Evolutionary conservation across 2,113 vertebrate species (phyloP), one percentile per base, ranked within the genome.

Genomic region (Megatriorchis doriae): DNA sequence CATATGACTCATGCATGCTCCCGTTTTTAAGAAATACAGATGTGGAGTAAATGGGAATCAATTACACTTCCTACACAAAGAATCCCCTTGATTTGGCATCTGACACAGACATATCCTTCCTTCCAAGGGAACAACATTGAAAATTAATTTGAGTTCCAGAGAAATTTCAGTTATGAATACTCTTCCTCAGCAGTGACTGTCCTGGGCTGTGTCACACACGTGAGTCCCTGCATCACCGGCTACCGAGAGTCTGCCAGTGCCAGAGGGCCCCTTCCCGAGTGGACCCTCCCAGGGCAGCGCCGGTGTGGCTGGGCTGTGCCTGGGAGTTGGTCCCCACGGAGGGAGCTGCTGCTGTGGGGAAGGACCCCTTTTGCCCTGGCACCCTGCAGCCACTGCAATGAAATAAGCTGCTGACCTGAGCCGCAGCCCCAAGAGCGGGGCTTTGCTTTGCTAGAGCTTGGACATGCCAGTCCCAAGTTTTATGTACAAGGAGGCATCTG

Each of bases 261-360:
- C 47, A 10, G 38, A 9, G 59, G 43, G 45, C 5, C 50, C 65
- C 31, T 32, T 32, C 65, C 63, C 0, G 1, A 36, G 79, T 13
- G 4, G 53, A 53, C 3, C 25, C 22, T 34, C 36, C 53, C 6
- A 23, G 4, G 38, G 34, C 70, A 38, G 38, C 6, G 1, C 55
- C 1, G 2, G 21, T 6, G 2, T 0, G 4, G 18, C 55, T 50
- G 66, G 11, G 47, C 67, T 10, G 32, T 22, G 74, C 20, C 16
- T 2, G 1, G 48, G 34, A 50, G 22, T 34, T 0, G 2, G 26
- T 43, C 15, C 16, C 53, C 3, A 1, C 0, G 0, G 21, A 11
- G 0, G 3, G 47, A 47, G 29, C 34, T n/a, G n/a, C 38, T 71
- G 77, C 70, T 16, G 42, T 0, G 1, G 45, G 32, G 23, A 8